A percentile compares a stretch with the other conserved stretches of the same genome.
These are phyloP conservation scores for Myzus persicae DNA, from an alignment of 1,140 invertebrate genomes.

Conservation along the genomic window DNA sequence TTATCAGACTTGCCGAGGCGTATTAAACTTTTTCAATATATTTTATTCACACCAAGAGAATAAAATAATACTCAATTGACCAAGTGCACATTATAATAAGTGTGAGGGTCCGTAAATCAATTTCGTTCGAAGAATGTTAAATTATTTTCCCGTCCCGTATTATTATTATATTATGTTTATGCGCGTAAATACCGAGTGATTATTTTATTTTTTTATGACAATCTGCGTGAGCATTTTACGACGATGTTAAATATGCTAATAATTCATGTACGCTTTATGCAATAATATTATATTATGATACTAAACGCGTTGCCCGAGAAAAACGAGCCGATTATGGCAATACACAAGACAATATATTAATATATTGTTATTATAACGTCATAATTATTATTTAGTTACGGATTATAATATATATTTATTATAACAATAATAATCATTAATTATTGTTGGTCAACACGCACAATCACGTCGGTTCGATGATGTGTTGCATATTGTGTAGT, in stretches of 20 bases:
- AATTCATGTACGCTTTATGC: not conserved
- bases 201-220: not conserved
- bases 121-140: not conserved
- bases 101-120: not conserved
- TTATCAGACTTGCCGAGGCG: no score
- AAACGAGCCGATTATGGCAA: not conserved
- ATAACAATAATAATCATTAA: no score
- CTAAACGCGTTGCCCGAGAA: not conserved
- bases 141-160: not conserved
- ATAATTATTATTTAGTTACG: not conserved
- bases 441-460: not conserved
- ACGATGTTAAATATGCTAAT: not conserved
- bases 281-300: not conserved
- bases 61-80: not conserved
- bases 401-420: slow-evolving; percentile 7
- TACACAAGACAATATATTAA: no score
- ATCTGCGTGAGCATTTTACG: not conserved
- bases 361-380: not conserved
- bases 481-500: no score
- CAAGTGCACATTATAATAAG: not conserved
- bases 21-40: no score
- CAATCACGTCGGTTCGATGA: not conserved
- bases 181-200: not conserved
- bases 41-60: not conserved
- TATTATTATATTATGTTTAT: no score